A percentile compares a stretch with the other conserved stretches of the same genome.
These are phyloP conservation scores for Bathybates hornii DNA, from an alignment of 2,113 vertebrate genomes.

Conservation along the genomic window DNA sequence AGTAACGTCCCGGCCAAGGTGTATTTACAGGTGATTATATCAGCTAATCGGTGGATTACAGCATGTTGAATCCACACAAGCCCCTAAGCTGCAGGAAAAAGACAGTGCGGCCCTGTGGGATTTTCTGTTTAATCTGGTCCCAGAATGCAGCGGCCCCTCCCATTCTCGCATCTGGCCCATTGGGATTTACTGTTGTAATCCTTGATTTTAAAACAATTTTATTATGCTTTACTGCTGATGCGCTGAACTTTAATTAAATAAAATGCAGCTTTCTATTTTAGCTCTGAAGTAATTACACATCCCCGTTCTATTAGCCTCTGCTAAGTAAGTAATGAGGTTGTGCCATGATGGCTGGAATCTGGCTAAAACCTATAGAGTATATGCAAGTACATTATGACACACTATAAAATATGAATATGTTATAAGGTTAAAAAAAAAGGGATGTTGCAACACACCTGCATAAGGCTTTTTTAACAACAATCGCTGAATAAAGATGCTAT, in stretches of 20 bases:
- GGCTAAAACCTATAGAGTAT: background rate
- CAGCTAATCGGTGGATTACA: conserved; percentile 83
- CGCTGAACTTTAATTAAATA: conserved; percentile 71
- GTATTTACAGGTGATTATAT: conserved; percentile 85
- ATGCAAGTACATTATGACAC: background rate
- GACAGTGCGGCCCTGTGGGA: conserved; percentile 49
- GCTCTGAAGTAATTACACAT: conserved; percentile 67
- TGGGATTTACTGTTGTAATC: conserved; percentile 73
- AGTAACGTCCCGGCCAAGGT: conserved; percentile 44
- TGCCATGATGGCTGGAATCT: background rate
- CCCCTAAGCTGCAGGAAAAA: conserved; percentile 58
- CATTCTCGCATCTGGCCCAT: conserved; percentile 69
- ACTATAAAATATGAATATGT: rapidly evolving
- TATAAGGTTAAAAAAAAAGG: rapidly evolving
- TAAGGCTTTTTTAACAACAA: background rate
- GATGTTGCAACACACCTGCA: rapidly evolving
- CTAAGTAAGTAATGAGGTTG: conserved; percentile 27
- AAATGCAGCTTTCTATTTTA: conserved; percentile 73
- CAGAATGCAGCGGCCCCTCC: conserved; percentile 44
- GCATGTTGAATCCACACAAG: conserved; percentile 72
- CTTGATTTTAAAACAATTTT: conserved; percentile 71
- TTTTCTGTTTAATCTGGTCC: conserved; percentile 69
- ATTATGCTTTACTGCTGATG: conserved; percentile 66
- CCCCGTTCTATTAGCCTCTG: conserved; percentile 58
- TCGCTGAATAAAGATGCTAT: rapidly evolving